Evolutionary conservation across 2,888 invertebrate genomes (phyloP), one percentile per base, ranked within the genome.

Genomic region (Campoletis raptor): DNA sequence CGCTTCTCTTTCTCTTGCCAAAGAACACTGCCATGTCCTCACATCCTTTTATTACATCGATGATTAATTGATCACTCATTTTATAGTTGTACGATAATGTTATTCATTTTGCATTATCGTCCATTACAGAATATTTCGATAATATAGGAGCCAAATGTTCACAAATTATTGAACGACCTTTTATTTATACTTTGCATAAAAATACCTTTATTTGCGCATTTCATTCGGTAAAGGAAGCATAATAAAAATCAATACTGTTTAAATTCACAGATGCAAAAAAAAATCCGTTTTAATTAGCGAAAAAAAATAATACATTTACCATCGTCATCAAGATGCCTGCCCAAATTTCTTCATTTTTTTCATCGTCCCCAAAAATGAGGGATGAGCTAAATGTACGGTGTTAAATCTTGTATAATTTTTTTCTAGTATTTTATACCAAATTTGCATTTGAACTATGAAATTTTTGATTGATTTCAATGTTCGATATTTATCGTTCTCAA

Each of bases 61-160:
- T 81, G 81, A 81, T 81, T 66, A 81, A 81, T 81, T 64, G 81
- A 66, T 40, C 52, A 30, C 21, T n/a, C 73, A 52, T 40, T 81
- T 73, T 66, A 78, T 64, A 8, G 12, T 48, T 36, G 48, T 36
- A 76, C 15, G 24, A 21, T 21, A 61, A 54, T 10, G 5, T 30
- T 12, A 61, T 10, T 61, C 6, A 61, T 61, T 61, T 61, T 2
- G 1, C 6, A 30, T 12, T 30, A 15, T 15, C 61, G 30, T 2
- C 30, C 30, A 61, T 61, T 61, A 61, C 30, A 61, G 18, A 48
- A n/a, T 48, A 48, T 48, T 61, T 30, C 10, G 7, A 15, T 30
- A 30, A 6, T 30, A 1, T 30, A 15, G 10, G 30, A 30, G 21
- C 21, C 54, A 54, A 24, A 24, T 24, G 5, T 12, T 12, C 24